These are phyloP conservation scores for Cichladusa arquata DNA, from an alignment of 2,113 vertebrate genomes.

Conservation along the genomic window DNA sequence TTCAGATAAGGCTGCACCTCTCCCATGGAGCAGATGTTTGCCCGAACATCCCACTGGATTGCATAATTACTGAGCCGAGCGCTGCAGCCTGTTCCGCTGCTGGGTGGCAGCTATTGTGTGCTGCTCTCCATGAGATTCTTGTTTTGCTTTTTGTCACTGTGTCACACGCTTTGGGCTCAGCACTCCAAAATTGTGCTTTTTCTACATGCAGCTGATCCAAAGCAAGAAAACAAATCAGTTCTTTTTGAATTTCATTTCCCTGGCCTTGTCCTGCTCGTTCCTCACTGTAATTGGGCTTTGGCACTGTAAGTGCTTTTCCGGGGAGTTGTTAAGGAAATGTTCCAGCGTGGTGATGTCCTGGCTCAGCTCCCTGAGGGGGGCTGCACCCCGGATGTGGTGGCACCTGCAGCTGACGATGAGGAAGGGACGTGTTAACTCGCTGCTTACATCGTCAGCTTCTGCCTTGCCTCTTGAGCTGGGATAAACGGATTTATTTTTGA, in stretches of 20 bases:
- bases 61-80: neutral
- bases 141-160: neutral
- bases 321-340: conserved; percentile 16
- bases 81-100: neutral
- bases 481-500: neutral
- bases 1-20: conserved; percentile 46
- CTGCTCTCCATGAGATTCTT: neutral
- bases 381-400: neutral
- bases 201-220: neutral
- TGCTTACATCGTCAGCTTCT: neutral
- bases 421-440: neutral
- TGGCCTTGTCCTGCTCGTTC: neutral
- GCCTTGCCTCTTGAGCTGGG: neutral
- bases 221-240: conserved; percentile 43
- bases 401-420: neutral
- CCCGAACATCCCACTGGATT: neutral
- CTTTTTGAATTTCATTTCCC: conserved; percentile 43
- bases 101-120: neutral
- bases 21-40: conserved; percentile 5
- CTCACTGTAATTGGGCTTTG: neutral
- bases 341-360: neutral
- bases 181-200: neutral
- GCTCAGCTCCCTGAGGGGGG: neutral
- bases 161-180: neutral
- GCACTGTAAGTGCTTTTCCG: neutral